Conservation (phyloP, 2,888 invertebrate genomes). For the Drosophila melanosoma region DNA sequence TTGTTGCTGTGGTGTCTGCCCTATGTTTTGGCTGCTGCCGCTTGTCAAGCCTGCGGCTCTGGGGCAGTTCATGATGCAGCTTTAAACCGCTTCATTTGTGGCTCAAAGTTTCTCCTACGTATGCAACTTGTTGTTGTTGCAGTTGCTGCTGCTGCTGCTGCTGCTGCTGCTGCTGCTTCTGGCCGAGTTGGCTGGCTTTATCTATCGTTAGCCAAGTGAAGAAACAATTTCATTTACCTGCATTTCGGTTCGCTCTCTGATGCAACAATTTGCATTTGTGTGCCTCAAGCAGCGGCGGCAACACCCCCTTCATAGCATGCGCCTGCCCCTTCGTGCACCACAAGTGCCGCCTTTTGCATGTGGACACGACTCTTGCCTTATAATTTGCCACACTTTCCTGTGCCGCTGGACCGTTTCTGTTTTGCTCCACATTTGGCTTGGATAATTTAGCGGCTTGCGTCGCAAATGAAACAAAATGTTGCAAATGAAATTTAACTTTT, state of each 20-base stretch:
- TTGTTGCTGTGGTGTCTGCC: conserved; percentile 18
- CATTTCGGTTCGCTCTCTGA: conserved; percentile 62
- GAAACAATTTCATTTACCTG: conserved; percentile 75
- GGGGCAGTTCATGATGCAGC: conserved; percentile 69
- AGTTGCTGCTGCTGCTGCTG: neutral
- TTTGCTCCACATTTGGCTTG: conserved; percentile 63
- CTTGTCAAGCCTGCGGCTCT: conserved; percentile 69
- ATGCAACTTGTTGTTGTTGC: neutral
- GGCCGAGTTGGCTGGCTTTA: conserved; percentile 1
- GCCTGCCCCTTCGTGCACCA: conserved; percentile 15
- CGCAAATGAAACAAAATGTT: neutral
- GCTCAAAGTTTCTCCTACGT: conserved; percentile 49
- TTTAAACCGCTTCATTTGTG: conserved; percentile 68
- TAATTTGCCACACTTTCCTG: conserved; percentile 77
- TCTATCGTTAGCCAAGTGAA: conserved; percentile 52
- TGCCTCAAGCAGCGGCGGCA: conserved; percentile 27
- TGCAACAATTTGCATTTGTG: conserved; percentile 76
- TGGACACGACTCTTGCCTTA: conserved; percentile 53
- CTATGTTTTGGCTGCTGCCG: conserved; percentile 30
- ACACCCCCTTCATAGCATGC: neutral
- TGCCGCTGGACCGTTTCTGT: conserved; percentile 21
- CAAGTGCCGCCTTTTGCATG: conserved; percentile 52
- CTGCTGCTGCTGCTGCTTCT: neutral
- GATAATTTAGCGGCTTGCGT: neutral
- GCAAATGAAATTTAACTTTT: neutral